Evolutionary conservation across 1,140 invertebrate genomes (phyloP), one percentile per base, ranked within the genome.

Genomic region (Drosophila lini): DNA sequence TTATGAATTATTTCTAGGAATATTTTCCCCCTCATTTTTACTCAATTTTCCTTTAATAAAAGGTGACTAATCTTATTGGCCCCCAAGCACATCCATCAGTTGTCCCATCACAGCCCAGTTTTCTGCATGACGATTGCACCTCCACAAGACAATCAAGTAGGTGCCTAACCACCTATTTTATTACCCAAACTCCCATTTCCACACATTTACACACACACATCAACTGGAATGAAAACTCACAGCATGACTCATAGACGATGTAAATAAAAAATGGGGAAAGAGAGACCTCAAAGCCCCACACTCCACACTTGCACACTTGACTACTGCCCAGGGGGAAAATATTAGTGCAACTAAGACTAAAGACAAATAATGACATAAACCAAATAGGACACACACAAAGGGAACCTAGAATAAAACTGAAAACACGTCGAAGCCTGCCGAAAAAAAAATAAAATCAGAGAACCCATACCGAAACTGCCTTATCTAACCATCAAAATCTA

Each of bases 331-430:
- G 59, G 71, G 42, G 70, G 45, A 83, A 86, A 86, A 86, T 86
- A 80, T 88, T 86, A 80, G 83, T 88, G 76, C 83, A 88, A 78
- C 83, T 86, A 86, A 86, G 83, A 83, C 76, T 36, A 77, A 74
- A 74, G 76, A 74, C 83, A 86, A 86, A 86, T 86, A 86, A 88
- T 80, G 80, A 83, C 80, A 89, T 80, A 80, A 80, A 32, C 59
- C 83, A 81, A 82, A 86, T 64, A 78, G 58, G 40, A 65, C 41
- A 58, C 50, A 63, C 60, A 67, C 34, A 77, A 47, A 57, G 56
- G 32, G 41, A 41, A 41, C 16, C 28, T 16, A 53, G 25, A 74
- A 40, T 22, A 13, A n/a, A 50, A n/a, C 40, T 3, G 22, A 42
- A 50, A 44, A 67, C 83, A 78, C 40, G 80, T 83, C 63, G 68